phyloP scores from a whole-genome alignment of 2,113 vertebrate species.

The Ctenodactylus gundi region DNA sequence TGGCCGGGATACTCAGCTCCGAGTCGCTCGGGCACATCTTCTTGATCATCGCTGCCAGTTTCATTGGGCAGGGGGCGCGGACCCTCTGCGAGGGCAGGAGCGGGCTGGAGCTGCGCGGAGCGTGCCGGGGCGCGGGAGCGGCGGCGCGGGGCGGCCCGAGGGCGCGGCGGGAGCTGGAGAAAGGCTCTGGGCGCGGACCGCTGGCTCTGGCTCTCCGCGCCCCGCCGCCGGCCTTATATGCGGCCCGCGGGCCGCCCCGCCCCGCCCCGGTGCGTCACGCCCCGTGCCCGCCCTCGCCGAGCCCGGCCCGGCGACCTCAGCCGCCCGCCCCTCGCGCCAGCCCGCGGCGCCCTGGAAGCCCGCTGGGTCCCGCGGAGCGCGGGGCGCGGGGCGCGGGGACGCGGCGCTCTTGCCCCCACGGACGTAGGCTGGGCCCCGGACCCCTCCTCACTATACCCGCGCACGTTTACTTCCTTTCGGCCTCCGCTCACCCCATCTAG shows the following conservation, averaged over 20 bases:
- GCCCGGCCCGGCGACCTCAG: background rate
- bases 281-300: conserved; percentile 15
- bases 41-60: conserved; percentile 93
- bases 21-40: conserved; percentile 93
- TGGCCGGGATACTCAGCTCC: conserved; percentile 94
- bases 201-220: background rate
- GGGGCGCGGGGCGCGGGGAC: no score
- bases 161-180: background rate
- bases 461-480: background rate
- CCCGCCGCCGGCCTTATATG: conserved; percentile 70
- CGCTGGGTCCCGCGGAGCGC: background rate
- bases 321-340: accelerated
- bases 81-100: background rate
- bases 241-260: conserved; percentile 47
- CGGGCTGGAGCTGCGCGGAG: conserved; percentile 55
- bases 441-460: no score
- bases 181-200: accelerated
- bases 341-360: background rate
- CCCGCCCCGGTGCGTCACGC: conserved; percentile 75
- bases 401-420: background rate
- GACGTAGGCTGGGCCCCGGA: no score
- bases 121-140: background rate
- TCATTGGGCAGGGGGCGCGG: conserved; percentile 76
- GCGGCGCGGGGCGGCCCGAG: background rate
- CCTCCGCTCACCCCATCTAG: background rate